A percentile compares a stretch with the other conserved stretches of the same genome.
These are phyloP conservation scores for Coracias cyanogaster DNA, from an alignment of 2,797 vertebrate species.

Conservation along the genomic window DNA sequence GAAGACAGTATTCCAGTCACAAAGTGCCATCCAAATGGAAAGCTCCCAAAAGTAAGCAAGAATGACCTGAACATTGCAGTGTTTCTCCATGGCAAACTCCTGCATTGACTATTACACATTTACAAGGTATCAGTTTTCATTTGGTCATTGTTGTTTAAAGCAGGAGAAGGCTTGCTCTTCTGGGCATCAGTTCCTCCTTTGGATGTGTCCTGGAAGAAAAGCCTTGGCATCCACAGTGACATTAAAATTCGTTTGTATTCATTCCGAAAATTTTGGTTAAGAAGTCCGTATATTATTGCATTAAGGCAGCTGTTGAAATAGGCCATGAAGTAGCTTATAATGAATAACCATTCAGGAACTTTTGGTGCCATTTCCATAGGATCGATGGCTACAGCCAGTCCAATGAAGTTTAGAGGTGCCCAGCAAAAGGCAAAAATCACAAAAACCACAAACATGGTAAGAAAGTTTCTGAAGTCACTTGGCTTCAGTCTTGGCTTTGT, in stretches of 20 bases:
- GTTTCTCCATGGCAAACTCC: neutral
- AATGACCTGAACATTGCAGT: neutral
- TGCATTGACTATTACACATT: neutral
- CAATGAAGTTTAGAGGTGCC: slow-evolving; percentile 89
- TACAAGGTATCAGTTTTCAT: slow-evolving; percentile 81
- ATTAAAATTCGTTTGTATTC: slow-evolving; percentile 88
- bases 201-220: slow-evolving; percentile 85
- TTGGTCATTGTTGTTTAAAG: slow-evolving; percentile 87
- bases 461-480: slow-evolving; percentile 86
- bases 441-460: slow-evolving; percentile 91
- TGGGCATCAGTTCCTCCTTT: slow-evolving; percentile 83
- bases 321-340: slow-evolving; percentile 90
- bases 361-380: slow-evolving; percentile 81
- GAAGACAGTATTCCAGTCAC: slow-evolving; percentile 8
- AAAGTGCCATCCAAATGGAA: neutral
- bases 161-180: slow-evolving; percentile 85
- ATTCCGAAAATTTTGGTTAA: slow-evolving; percentile 90
- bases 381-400: slow-evolving; percentile 85
- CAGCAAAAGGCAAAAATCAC: slow-evolving; percentile 91
- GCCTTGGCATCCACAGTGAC: slow-evolving; percentile 83
- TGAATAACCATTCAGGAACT: slow-evolving; percentile 88
- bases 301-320: slow-evolving; percentile 95
- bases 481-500: slow-evolving; percentile 79
- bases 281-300: slow-evolving; percentile 88
- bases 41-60: neutral